Evolutionary conservation across 2,888 invertebrate species (phyloP).

Genomic region (Bruchidius siliquastri): DNA sequence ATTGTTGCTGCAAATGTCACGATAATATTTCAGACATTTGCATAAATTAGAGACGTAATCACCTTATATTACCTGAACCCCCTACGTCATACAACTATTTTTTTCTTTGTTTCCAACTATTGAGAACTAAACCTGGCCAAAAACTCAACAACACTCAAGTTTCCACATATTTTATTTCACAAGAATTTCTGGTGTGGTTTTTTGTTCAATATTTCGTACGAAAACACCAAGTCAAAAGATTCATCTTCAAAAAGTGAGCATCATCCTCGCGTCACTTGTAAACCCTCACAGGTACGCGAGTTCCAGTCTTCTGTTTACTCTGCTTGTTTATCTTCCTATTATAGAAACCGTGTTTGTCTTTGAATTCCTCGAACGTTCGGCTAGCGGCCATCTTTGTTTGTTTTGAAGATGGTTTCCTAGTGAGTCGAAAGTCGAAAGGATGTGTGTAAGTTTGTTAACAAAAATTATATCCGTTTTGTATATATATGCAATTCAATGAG

Average conservation of each 20-base stretch:
- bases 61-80: too few species aligned
- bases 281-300: slow-evolving; percentile 18
- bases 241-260: neutral
- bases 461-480: neutral
- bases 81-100: too few species aligned
- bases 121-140: too few species aligned
- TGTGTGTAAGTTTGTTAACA: neutral
- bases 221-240: neutral
- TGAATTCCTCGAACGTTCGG: slow-evolving; percentile 22
- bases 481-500: neutral
- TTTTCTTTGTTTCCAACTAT: too few species aligned
- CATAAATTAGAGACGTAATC: too few species aligned
- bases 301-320: slow-evolving; percentile 16
- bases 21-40: too few species aligned
- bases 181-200: too few species aligned
- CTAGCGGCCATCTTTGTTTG: neutral
- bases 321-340: slow-evolving; percentile 26
- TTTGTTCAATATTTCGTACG: too few species aligned
- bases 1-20: too few species aligned
- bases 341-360: slow-evolving; percentile 28
- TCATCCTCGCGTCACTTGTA: neutral
- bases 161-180: too few species aligned
- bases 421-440: neutral
- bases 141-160: too few species aligned
- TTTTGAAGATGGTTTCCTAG: neutral